A percentile compares a stretch with the other conserved stretches of the same genome.
Conservation (phyloP, 2,113 vertebrate species). For the Oreochromis spilurus region DNA sequence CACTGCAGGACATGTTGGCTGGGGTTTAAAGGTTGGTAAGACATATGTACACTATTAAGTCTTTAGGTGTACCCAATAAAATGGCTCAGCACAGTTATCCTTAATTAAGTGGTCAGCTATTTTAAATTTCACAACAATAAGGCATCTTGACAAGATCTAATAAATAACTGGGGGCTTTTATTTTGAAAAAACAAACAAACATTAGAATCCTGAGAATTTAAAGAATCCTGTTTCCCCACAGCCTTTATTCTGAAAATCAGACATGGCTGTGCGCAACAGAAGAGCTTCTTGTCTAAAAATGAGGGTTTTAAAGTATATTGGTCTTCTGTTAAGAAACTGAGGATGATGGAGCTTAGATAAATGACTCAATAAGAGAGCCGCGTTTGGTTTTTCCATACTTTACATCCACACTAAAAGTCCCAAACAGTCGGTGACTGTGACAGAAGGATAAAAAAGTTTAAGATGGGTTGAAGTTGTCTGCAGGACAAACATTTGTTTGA, state of each 20-base stretch:
- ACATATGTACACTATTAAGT: neutral
- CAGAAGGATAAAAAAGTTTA: neutral
- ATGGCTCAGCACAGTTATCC: neutral
- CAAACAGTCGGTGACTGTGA: neutral
- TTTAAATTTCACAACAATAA: neutral
- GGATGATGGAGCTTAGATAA: neutral
- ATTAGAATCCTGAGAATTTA: neutral
- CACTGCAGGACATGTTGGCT: too few species aligned
- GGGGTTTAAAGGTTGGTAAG: neutral
- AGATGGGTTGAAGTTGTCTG: neutral
- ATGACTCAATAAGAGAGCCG: neutral
- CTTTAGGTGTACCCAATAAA: neutral
- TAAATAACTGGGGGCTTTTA: accelerated
- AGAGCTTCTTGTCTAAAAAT: neutral
- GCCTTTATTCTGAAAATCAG: neutral
- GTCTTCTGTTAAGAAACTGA: neutral
- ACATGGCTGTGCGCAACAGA: neutral
- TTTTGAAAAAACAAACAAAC: neutral
- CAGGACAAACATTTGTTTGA: neutral
- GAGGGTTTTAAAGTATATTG: neutral
- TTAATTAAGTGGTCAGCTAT: neutral
- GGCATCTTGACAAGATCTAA: neutral
- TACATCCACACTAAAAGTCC: neutral
- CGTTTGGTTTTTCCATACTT: neutral
- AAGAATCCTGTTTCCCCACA: neutral